Evolutionary conservation across 2,113 vertebrate genomes (phyloP).

Genomic region (Lampris incognitus): DNA sequence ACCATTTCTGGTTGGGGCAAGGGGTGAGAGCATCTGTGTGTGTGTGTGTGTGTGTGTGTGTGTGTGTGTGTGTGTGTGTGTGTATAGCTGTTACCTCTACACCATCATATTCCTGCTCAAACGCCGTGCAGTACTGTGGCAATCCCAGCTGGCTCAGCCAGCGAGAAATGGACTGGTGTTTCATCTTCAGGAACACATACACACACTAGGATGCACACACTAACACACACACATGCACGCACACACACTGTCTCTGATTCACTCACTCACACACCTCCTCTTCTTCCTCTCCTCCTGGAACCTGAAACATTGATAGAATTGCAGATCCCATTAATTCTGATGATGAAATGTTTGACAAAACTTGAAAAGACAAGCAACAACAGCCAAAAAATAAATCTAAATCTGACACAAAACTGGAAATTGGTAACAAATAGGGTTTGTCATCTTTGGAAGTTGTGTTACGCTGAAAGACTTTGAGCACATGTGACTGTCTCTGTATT

Average conservation of each 20-base stretch:
- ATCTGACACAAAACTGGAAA: no score
- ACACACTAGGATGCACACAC: conserved; percentile 10
- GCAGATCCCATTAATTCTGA: not conserved
- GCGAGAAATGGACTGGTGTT: conserved; percentile 82
- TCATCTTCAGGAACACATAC: conserved; percentile 69
- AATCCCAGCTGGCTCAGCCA: conserved; percentile 85
- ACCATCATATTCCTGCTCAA: conserved; percentile 83
- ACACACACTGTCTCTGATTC: not conserved
- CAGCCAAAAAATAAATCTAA: no score
- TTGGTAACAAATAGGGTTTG: no score
- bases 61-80: not conserved
- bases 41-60: conserved; percentile 17
- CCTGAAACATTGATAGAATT: conserved; percentile 28
- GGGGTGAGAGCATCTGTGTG: no score
- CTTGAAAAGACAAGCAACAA: no score
- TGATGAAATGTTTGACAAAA: no score
- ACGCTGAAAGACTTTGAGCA: no score
- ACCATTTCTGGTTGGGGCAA: no score
- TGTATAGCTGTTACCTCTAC: conserved; percentile 80
- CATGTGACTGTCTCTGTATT: no score
- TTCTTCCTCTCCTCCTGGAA: conserved; percentile 1
- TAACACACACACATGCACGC: not conserved
- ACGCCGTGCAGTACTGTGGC: conserved; percentile 77
- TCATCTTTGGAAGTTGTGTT: no score
- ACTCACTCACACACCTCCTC: not conserved